A percentile compares a stretch with the other conserved stretches of the same genome.
Evolutionary conservation across 2,113 vertebrate genomes (phyloP).

Genomic region (Oenanthe oenanthe): DNA sequence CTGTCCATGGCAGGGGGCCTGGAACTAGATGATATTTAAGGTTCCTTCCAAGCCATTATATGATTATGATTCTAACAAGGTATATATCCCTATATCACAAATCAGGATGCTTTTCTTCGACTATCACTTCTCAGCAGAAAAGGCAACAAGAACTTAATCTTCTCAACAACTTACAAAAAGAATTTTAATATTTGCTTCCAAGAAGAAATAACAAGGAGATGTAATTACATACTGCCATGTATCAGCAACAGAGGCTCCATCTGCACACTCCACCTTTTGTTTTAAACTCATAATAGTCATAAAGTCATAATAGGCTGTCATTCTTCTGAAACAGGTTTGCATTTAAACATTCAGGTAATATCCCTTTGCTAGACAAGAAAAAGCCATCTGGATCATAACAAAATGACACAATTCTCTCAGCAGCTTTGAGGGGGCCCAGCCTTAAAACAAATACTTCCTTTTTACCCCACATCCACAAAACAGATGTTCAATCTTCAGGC

Average conservation of each 20-base stretch:
- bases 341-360: not conserved
- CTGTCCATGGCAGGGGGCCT: not conserved
- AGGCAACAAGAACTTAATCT: not conserved
- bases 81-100: not conserved
- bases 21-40: not conserved
- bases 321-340: not conserved
- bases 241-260: not conserved
- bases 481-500: constrained; percentile 40
- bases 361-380: not conserved
- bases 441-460: not conserved
- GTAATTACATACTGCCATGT: not conserved
- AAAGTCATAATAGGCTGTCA: not conserved
- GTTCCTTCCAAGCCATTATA: not conserved
- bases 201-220: not conserved
- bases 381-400: constrained; percentile 7
- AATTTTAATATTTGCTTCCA: not conserved
- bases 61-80: not conserved
- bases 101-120: not conserved
- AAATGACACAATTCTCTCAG: constrained; percentile 34
- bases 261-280: not conserved
- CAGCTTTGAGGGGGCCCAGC: not conserved
- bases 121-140: not conserved
- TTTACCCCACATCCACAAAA: not conserved
- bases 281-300: not conserved
- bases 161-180: not conserved